Evolutionary conservation across 92 coral and sea anemone species (phyloP).

Genomic region (Galaxea fascicularis): DNA sequence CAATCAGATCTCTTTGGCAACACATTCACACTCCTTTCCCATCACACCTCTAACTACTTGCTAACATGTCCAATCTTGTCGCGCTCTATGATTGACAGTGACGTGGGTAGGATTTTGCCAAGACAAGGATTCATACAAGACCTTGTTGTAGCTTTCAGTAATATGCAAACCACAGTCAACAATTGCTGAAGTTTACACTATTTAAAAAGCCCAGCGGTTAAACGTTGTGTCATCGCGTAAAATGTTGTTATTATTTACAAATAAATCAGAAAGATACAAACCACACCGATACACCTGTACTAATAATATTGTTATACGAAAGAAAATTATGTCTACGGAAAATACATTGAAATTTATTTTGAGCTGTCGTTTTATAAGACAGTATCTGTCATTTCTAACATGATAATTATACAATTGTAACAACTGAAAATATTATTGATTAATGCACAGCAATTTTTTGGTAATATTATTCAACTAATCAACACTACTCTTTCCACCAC

Average conservation of each 20-base stretch:
- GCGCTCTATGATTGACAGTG: too few species aligned
- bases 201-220: background rate
- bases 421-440: conserved; percentile 9
- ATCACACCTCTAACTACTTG: too few species aligned
- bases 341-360: conserved; percentile 28
- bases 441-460: conserved; percentile 18
- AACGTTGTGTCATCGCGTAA: background rate
- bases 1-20: too few species aligned
- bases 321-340: conserved; percentile 3
- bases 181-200: too few species aligned
- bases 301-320: too few species aligned
- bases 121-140: too few species aligned
- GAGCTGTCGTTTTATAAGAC: conserved; percentile 19
- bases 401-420: conserved; percentile 13
- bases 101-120: too few species aligned
- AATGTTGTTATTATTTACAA: background rate
- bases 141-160: too few species aligned
- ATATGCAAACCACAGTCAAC: too few species aligned
- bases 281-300: background rate
- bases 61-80: too few species aligned
- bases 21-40: too few species aligned
- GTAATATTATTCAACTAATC: conserved; percentile 19
- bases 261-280: conserved; percentile 1
- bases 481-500: conserved; percentile 23
- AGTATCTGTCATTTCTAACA: conserved; percentile 42